Base-by-base conservation (phyloP, 2,888 invertebrate genomes). In the Apamea crenata region DNA sequence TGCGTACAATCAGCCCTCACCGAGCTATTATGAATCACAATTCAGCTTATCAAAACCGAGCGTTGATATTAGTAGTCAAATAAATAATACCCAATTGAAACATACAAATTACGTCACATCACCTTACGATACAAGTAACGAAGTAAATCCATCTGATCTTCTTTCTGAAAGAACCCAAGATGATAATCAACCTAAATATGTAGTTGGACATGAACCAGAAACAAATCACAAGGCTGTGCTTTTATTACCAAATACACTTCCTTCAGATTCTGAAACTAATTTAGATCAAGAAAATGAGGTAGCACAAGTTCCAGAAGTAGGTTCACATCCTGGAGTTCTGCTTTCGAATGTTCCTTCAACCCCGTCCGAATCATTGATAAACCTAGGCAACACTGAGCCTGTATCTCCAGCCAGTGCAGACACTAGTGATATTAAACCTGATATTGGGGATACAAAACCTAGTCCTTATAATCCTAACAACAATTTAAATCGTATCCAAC, bases 11-110 rank as follows among this genome's bases (percentile, higher is more conserved):
- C 50, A 71, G 0, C 59, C 40, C 7, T 25, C n/a, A 2, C 1
- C 53, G 66, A 72, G 40, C 44, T 32, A 67, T 50, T 53, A 75
- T 50, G 56, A 63, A 66, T 61, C 70, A 56, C 16, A 73, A 61
- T 12, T 44, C 25, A 50, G 16, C 36, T 29, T 69, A 14, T 25
- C 18, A 68, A 44, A 63, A 36, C 53, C 59, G 8, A 50, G 14
- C n/a, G 53, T 18, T 53, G 53, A 40, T 53, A 53, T 36, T 21
- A 74, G n/a, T 68, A 61, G 16, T 29, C 21, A 21, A 56, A 29
- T 56, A 32, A 66, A 36, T 59, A 29, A 67, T 78, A 47, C 29
- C 1, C 32, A 56, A 47, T 16, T 68, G n/a, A 59, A 44, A 76
- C 14, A 77, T 50, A 36, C 2, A 1, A 76, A 65, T 36, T 7